Evolutionary conservation across 2,888 invertebrate genomes (phyloP).

Genomic region (Catocala sponsa): DNA sequence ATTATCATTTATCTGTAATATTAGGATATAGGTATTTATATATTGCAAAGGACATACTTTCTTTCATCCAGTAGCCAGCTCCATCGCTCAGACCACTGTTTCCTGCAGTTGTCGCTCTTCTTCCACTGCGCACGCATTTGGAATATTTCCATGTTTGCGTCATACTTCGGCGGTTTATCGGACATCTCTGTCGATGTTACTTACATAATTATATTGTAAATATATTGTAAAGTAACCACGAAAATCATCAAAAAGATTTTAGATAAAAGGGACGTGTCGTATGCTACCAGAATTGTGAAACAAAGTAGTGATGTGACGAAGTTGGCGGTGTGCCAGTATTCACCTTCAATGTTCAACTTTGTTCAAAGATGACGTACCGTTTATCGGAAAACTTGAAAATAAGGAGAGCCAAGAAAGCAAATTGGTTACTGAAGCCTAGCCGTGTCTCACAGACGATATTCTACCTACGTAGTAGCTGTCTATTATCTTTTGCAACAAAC

Average conservation of each 20-base stretch:
- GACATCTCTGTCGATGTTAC: constrained; percentile 57
- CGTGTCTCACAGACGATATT: too few relatives aligned
- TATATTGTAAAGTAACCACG: neutral
- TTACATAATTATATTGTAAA: neutral
- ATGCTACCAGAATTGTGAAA: constrained; percentile 1
- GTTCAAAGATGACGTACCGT: constrained; percentile 4
- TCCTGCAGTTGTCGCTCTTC: constrained; percentile 77
- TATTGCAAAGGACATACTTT: constrained; percentile 54
- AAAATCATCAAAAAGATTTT: neutral
- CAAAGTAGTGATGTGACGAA: constrained; percentile 12
- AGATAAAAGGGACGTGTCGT: neutral
- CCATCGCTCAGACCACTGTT: constrained; percentile 79
- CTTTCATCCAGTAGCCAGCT: constrained; percentile 80
- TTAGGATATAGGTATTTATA: too few relatives aligned
- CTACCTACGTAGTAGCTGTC: neutral
- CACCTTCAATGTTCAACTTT: too few relatives aligned
- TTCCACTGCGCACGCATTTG: constrained; percentile 83
- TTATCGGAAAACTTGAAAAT: constrained; percentile 9
- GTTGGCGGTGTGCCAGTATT: constrained; percentile 10
- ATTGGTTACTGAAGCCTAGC: neutral
- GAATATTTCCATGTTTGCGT: constrained; percentile 80
- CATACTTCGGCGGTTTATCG: constrained; percentile 58
- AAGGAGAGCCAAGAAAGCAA: neutral
- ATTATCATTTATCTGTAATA: too few relatives aligned
- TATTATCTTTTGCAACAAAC: constrained; percentile 1